Conservation (phyloP, 2,113 vertebrate species). For the Raphicerus campestris region DNA sequence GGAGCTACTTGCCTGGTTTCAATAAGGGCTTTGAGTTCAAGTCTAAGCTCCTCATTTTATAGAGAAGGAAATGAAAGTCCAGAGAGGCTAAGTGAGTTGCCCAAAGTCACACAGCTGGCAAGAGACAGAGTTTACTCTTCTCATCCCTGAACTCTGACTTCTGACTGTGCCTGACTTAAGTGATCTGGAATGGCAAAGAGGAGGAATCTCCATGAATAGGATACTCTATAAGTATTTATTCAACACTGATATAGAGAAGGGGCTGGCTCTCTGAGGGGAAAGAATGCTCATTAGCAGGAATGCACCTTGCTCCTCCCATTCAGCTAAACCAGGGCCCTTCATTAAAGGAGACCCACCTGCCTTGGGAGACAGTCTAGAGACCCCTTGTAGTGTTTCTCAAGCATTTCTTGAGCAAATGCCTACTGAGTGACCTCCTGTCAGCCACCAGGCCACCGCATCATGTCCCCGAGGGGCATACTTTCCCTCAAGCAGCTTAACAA, state of each 20-base stretch:
- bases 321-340: background rate
- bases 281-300: background rate
- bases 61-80: background rate
- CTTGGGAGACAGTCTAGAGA: background rate
- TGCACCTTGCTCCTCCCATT: background rate
- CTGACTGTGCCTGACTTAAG: background rate
- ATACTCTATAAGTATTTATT: background rate
- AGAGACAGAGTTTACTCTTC: background rate
- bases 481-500: background rate
- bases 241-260: background rate
- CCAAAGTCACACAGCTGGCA: background rate
- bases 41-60: background rate
- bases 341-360: background rate
- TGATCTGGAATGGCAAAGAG: background rate
- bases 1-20: background rate
- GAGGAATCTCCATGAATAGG: no score
- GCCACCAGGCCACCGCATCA: accelerated
- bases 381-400: background rate
- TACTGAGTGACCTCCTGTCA: background rate
- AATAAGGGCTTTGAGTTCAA: background rate
- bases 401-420: background rate
- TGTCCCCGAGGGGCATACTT: accelerated
- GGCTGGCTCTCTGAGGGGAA: background rate
- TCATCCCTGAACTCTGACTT: background rate
- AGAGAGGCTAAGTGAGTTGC: background rate